Conservation (phyloP, 2,888 invertebrate genomes). For the Diaprepes abbreviatus region DNA sequence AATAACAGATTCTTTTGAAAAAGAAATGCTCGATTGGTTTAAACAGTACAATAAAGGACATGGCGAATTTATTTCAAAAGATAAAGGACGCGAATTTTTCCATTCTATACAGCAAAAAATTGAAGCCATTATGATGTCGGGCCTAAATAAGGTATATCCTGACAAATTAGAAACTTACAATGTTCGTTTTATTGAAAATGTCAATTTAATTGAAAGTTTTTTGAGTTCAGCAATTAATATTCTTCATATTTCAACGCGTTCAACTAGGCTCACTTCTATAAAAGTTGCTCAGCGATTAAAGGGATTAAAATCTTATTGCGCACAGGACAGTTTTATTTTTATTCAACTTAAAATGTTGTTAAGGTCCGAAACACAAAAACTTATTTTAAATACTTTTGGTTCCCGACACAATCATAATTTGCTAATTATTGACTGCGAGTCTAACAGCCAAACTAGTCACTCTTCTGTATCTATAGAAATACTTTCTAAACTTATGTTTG, state of each 20-base stretch:
- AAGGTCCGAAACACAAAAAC: conserved; percentile 20
- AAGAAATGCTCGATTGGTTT: conserved; percentile 40
- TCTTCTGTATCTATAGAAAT: background rate
- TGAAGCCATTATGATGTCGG: conserved; percentile 18
- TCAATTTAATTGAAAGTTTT: background rate
- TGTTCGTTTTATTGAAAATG: conserved; percentile 1
- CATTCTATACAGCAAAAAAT: conserved; percentile 8
- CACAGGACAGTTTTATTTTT: conserved; percentile 42
- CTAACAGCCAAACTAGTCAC: background rate
- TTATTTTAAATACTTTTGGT: conserved; percentile 17
- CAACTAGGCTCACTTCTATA: conserved; percentile 25
- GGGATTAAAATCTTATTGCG: background rate
- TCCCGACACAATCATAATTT: conserved; percentile 10
- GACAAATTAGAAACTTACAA: conserved; percentile 29
- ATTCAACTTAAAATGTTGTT: conserved; percentile 12
- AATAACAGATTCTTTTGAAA: conserved; percentile 39
- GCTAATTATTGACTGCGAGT: conserved; percentile 35
- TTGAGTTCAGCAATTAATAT: background rate
- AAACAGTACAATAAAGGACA: conserved; percentile 32
- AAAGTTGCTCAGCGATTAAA: conserved; percentile 32
- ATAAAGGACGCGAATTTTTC: conserved; percentile 8
- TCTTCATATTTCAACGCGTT: conserved; percentile 21
- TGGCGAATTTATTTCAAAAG: conserved; percentile 22
- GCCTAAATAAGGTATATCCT: conserved; percentile 36
- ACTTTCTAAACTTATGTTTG: background rate